phyloP scores from a whole-genome alignment of 2,113 vertebrate genomes.

The Sapayoa aenigma region DNA sequence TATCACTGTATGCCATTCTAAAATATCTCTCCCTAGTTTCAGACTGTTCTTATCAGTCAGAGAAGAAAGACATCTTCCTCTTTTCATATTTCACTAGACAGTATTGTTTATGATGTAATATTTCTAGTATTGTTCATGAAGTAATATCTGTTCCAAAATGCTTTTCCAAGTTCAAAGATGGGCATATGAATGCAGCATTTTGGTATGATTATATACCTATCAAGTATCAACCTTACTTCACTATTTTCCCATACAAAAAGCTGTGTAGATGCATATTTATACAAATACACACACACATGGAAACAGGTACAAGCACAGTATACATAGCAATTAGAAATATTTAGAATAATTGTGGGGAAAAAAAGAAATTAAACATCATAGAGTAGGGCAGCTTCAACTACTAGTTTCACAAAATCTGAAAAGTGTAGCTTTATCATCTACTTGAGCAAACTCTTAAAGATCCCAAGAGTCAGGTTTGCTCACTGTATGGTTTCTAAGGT shows the following conservation, averaged over 20 bases:
- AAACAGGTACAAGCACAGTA: not conserved
- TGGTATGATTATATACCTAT: not conserved
- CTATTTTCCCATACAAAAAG: not conserved
- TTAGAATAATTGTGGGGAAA: accelerated
- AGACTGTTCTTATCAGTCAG: not conserved
- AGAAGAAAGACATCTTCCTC: not conserved
- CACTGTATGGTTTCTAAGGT: not conserved
- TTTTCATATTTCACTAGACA: not conserved
- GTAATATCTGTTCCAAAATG: not conserved
- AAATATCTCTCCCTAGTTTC: not conserved
- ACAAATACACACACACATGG: not conserved
- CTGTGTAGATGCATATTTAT: not conserved
- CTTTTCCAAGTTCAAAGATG: not conserved
- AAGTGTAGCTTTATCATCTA: not conserved
- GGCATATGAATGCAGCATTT: not conserved
- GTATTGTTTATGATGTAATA: not conserved
- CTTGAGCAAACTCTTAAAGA: not conserved
- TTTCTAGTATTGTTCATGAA: not conserved
- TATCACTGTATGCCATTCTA: no score
- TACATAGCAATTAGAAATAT: not conserved
- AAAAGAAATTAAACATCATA: not conserved
- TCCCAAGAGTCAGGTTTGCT: not conserved
- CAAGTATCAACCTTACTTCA: not conserved
- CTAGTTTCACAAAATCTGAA: not conserved
- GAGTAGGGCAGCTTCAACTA: not conserved